These are phyloP conservation scores for Pelusios castaneus DNA, from an alignment of 2,113 vertebrate genomes.

Conservation along the genomic window DNA sequence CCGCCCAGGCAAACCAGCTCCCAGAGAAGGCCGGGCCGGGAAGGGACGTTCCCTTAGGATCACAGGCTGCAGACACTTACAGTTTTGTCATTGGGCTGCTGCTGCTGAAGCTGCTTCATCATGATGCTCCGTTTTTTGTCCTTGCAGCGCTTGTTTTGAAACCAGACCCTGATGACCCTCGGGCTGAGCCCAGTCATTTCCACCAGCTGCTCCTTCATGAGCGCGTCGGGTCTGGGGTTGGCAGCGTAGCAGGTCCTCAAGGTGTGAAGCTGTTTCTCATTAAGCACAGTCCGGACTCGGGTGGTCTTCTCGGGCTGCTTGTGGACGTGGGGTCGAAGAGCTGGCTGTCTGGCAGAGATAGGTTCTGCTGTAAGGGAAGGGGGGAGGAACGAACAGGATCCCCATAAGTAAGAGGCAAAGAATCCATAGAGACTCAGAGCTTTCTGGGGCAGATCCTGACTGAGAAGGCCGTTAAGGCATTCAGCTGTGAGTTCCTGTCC, in stretches of 20 bases:
- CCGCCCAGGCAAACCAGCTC: neutral
- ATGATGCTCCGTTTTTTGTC: slow-evolving; percentile 97
- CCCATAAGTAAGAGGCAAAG: slow-evolving; percentile 48
- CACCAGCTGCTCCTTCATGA: slow-evolving; percentile 99
- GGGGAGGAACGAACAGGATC: slow-evolving; percentile 48
- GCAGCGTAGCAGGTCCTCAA: slow-evolving; percentile 98
- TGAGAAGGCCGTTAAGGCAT: slow-evolving; percentile 31
- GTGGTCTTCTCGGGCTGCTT: slow-evolving; percentile 99
- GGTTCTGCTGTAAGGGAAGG: slow-evolving; percentile 90
- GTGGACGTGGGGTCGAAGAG: slow-evolving; percentile 94
- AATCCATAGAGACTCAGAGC: neutral
- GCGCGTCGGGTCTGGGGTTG: slow-evolving; percentile 96
- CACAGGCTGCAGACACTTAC: slow-evolving; percentile 77
- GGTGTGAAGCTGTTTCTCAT: slow-evolving; percentile 99
- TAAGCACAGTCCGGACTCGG: slow-evolving; percentile 95
- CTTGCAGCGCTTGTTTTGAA: slow-evolving; percentile 99
- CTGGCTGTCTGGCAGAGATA: slow-evolving; percentile 95
- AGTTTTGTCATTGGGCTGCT: slow-evolving; percentile 98
- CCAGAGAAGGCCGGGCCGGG: too few relatives aligned
- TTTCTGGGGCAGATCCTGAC: neutral
- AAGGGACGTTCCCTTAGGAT: rapidly evolving
- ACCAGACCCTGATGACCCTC: slow-evolving; percentile 97
- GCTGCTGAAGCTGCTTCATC: slow-evolving; percentile 98
- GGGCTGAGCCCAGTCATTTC: slow-evolving; percentile 99
- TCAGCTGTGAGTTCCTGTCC: neutral